Conservation (phyloP, 2,113 vertebrate genomes). For the Tylochromis polylepis region DNA sequence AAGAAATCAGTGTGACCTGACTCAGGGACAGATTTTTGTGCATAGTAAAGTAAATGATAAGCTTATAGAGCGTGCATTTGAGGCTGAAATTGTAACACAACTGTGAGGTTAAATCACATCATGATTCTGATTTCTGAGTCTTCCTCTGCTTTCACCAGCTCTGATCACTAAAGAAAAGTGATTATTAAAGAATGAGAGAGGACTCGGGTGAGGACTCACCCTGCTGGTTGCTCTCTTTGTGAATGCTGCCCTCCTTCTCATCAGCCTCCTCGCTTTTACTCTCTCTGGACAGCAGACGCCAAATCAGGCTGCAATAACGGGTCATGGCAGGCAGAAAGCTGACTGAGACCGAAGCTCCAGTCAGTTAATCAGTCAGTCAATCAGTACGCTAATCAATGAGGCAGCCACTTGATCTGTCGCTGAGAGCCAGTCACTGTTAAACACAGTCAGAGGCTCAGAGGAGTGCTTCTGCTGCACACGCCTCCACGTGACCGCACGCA, state of each 20-base stretch:
- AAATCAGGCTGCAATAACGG: constrained; percentile 46
- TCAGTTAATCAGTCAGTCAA: background rate
- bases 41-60: background rate
- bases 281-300: constrained; percentile 34
- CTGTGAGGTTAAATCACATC: background rate
- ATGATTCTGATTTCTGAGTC: background rate
- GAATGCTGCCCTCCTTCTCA: constrained; percentile 11
- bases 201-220: constrained; percentile 39
- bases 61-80: background rate
- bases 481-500: background rate
- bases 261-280: constrained; percentile 6
- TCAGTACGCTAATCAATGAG: background rate
- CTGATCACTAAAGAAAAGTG: background rate
- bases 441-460: background rate
- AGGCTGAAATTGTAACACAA: background rate
- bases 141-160: background rate
- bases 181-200: background rate
- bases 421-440: background rate
- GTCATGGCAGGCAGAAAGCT: constrained; percentile 15
- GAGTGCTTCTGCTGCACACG: background rate
- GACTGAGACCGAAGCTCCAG: background rate
- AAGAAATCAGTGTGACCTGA: background rate
- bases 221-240: constrained; percentile 16
- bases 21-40: background rate
- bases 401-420: background rate